Evolutionary conservation across 2,113 vertebrate species (phyloP).

Genomic region (Cettia cetti): DNA sequence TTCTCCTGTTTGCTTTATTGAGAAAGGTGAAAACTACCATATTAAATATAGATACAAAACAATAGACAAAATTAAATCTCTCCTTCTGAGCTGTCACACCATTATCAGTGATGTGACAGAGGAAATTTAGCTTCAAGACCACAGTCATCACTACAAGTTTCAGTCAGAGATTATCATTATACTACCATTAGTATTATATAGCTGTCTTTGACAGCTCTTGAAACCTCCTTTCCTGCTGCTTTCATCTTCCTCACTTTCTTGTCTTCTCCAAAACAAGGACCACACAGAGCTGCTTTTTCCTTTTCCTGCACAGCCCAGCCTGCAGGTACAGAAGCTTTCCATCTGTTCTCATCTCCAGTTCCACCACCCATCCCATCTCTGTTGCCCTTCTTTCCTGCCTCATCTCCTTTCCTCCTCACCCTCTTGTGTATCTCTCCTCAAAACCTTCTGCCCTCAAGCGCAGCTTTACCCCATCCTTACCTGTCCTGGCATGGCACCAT

Average conservation of each 20-base stretch:
- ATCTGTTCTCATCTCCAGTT: not conserved
- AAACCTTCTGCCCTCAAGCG: not conserved
- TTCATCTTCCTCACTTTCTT: not conserved
- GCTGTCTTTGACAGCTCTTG: not conserved
- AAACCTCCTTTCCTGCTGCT: not conserved
- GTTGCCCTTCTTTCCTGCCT: not conserved
- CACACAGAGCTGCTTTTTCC: not conserved
- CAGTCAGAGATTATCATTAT: not conserved
- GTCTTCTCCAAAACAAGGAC: not conserved
- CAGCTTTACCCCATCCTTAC: not conserved
- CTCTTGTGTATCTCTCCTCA: not conserved
- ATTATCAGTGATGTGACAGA: not conserved
- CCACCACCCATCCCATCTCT: not conserved
- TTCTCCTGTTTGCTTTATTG: not conserved
- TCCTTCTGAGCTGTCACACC: not conserved
- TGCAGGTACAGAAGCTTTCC: not conserved
- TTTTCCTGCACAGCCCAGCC: not conserved
- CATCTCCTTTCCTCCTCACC: not conserved
- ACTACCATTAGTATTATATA: not conserved
- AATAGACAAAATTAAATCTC: not conserved
- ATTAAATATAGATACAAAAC: not conserved
- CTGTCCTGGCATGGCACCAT: fast-evolving
- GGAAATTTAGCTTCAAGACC: not conserved
- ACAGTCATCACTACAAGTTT: not conserved
- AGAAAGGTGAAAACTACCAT: not conserved